These are phyloP conservation scores for Channa striata DNA, from an alignment of 2,797 vertebrate species.

Conservation along the genomic window DNA sequence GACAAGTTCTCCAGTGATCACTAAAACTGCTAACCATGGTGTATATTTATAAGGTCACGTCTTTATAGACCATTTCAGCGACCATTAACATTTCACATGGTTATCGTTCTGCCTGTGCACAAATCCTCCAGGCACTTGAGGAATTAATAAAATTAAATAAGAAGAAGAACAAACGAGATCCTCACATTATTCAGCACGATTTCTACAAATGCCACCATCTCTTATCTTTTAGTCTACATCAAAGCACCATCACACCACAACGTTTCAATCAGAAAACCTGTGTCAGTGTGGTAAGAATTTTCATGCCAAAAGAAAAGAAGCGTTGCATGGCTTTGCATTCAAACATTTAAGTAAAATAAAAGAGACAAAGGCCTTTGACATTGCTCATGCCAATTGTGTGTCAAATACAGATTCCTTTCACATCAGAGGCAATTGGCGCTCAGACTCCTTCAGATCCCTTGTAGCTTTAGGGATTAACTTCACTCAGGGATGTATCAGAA, in stretches of 20 bases:
- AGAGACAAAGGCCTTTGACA: conserved; percentile 12
- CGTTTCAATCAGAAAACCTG: conserved; percentile 5
- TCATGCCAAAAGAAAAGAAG: too few species aligned
- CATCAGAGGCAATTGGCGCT: conserved; percentile 42
- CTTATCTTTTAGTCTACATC: not conserved
- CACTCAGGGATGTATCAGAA: conserved; percentile 50
- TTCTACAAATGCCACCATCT: not conserved
- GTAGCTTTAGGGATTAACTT: conserved; percentile 44
- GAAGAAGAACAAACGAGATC: conserved; percentile 19
- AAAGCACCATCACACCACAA: conserved; percentile 7
- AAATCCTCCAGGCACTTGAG: conserved; percentile 14
- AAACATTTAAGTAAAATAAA: too few species aligned
- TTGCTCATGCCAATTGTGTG: conserved; percentile 30
- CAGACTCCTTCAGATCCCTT: conserved; percentile 46
- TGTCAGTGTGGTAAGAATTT: not conserved
- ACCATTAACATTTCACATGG: conserved; percentile 51
- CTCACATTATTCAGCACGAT: conserved; percentile 52
- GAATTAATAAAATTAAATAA: conserved; percentile 30
- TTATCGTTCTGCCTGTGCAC: conserved; percentile 37
- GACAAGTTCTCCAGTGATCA: conserved; percentile 10
- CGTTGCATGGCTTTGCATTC: too few species aligned
- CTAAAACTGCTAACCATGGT: too few species aligned
- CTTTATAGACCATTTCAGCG: too few species aligned
- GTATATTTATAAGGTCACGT: too few species aligned
- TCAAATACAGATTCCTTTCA: conserved; percentile 46